Percentiles rank a stretch among this genome's conserved stretches.
Evolutionary conservation across 2,888 invertebrate genomes (phyloP).

Genomic region (Callyntrura sp.): DNA sequence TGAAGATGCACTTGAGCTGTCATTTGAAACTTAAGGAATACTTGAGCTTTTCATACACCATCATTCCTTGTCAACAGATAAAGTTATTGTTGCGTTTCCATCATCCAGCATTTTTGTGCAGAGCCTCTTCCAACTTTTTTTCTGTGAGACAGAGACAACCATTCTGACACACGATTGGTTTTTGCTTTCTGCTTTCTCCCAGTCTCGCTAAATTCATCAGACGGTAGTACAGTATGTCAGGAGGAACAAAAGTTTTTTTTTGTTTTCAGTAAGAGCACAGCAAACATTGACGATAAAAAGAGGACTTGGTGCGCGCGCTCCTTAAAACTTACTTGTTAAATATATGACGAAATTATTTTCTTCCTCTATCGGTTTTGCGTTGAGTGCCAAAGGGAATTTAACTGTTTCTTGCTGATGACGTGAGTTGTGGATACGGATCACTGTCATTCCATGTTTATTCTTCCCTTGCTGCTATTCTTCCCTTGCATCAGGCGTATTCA

Average conservation of each 20-base stretch:
- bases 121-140: no score
- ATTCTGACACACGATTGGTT: constrained; percentile 47
- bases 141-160: constrained; percentile 37
- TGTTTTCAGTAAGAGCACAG: neutral
- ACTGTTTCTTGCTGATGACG: constrained; percentile 35
- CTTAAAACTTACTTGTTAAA: neutral
- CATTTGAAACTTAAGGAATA: constrained; percentile 46
- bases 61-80: constrained; percentile 47
- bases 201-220: constrained; percentile 7
- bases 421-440: constrained; percentile 42
- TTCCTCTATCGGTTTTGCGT: constrained; percentile 13
- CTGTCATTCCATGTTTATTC: constrained; percentile 49
- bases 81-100: constrained; percentile 41
- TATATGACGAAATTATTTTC: constrained; percentile 42
- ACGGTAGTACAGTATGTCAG: constrained; percentile 5
- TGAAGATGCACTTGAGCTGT: constrained; percentile 59
- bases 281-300: neutral
- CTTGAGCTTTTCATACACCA: constrained; percentile 44
- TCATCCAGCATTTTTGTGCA: constrained; percentile 29
- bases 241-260: constrained; percentile 24
- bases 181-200: neutral
- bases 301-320: neutral
- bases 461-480: neutral
- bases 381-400: constrained; percentile 55
- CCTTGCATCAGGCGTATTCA: constrained; percentile 26